Base-by-base conservation (phyloP, 2,797 vertebrate genomes). In the Sebastes nivosus region DNA sequence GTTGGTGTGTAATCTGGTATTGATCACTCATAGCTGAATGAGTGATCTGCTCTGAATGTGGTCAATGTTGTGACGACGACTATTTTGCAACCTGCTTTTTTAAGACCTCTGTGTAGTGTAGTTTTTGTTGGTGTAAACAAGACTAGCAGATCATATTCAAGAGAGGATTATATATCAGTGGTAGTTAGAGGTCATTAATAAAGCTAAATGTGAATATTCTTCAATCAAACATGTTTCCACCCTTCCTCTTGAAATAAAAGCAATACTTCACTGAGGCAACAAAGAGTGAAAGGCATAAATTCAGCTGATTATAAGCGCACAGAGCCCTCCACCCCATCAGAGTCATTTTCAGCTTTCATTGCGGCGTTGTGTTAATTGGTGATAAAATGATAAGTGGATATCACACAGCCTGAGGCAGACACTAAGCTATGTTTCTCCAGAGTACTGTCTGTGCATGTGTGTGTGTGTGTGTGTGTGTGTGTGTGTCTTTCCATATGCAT, bases 351-450 rank as follows among this genome's bases (percentile, higher is more conserved):
- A 87, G 52, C 71, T 83, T 77, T 77, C 74, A 81, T 81, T 74
- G 69, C 79, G 75, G 82, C 80, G 81, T 81, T 85, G 71, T 90
- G 81, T 89, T 93, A 91, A 93, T 93, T 94, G 86, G 77, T 88
- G 90, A 92, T 92, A 82, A 87, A 90, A 85, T 87, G 64, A 92
- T 91, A 91, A 89, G 89, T 87, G 81, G 81, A 83, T 92, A 89
- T 91, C 66, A 84, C 69, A 79, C 77, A 88, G 89, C 88, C 85
- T 70, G 66, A 77, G 79, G 87, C 75, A 57, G 46, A 85, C 65
- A 66, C 60, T 59, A 66, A 81, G 57, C 65, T 70, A 10, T 72
- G 70, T 59, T 68, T 63, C 84, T 81, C 24, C 42, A 75, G 76
- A 80, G 61, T 18, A 14, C 55, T 52, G 2, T 66, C 9, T 69